A percentile compares a stretch with the other conserved stretches of the same genome.
These are phyloP conservation scores for Etheostoma nigrum DNA, from an alignment of 2,797 vertebrate species.

Conservation along the genomic window DNA sequence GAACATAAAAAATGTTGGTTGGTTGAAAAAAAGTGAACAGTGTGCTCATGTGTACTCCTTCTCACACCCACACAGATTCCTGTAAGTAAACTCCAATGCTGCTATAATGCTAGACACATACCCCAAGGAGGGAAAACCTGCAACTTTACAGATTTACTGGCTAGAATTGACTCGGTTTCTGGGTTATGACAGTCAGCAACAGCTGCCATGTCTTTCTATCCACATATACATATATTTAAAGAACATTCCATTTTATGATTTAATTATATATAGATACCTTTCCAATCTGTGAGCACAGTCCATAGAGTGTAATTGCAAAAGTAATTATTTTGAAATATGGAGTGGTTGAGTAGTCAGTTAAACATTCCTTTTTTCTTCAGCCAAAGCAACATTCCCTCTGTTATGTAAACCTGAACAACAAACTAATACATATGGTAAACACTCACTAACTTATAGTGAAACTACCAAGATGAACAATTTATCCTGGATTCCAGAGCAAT, in stretches of 20 bases:
- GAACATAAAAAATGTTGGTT: not conserved
- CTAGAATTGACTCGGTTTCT: slow-evolving; percentile 47
- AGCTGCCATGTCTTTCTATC: slow-evolving; percentile 23
- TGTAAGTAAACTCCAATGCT: slow-evolving; percentile 65
- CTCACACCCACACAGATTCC: slow-evolving; percentile 82
- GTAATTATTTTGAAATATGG: slow-evolving; percentile 19
- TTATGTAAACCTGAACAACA: slow-evolving; percentile 48
- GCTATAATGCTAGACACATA: slow-evolving; percentile 71
- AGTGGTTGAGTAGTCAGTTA: slow-evolving; percentile 7
- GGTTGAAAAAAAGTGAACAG: slow-evolving; percentile 22
- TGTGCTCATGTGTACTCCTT: slow-evolving; percentile 58
- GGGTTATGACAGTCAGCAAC: slow-evolving; percentile 28
- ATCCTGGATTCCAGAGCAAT: slow-evolving; percentile 75
- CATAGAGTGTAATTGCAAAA: slow-evolving; percentile 22
- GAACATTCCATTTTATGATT: not conserved
- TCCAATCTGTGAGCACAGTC: not conserved
- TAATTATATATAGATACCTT: slow-evolving; percentile 11
- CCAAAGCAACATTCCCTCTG: slow-evolving; percentile 13
- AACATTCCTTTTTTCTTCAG: slow-evolving; percentile 23
- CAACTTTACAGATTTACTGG: slow-evolving; percentile 62
- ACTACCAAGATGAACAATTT: slow-evolving; percentile 57
- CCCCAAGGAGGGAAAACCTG: slow-evolving; percentile 55
- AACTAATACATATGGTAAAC: slow-evolving; percentile 52
- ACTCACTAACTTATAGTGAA: slow-evolving; percentile 24
- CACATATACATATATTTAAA: not conserved